Evolutionary conservation across 2,113 vertebrate genomes (phyloP), one percentile per base, ranked within the genome.

Genomic region (Myotis davidii): DNA sequence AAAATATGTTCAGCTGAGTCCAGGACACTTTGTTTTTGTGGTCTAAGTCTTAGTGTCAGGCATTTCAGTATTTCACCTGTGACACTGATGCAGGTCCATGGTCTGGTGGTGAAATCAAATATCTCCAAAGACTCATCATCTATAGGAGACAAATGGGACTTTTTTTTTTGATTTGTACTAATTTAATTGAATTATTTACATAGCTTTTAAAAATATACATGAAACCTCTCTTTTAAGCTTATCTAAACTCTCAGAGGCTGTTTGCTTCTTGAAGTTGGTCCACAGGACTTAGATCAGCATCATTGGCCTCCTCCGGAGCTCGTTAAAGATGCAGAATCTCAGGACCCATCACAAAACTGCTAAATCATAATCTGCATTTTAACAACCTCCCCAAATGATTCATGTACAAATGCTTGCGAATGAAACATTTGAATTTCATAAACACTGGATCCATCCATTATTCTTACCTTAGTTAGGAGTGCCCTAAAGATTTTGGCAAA

Each of bases 361-460:
- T 37, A 34, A 77, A 16, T 76, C 52, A 76, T 48, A 83, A 56
- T 52, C 18, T 74, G 6, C 74, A 42, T 93, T 85, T 90, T 52
- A 81, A 91, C 52, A 61, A 81, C 39, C 17, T 5, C 34, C n/a
- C 6, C 32, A 59, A 12, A 59, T 76, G 32, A 91, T 73, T 93
- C 25, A 61, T 52, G 7, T 78, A 50, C 54, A 56, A 59, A 59
- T 25, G 37, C 59, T 39, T 59, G 78, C 39, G 4, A 59, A 59
- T 39, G 23, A 59, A 81, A 39, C 42, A n/a, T 92, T 34, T 82
- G 82, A 76, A 12, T 83, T 93, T 92, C 82, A 78, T 78, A 83
- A 95, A 37, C 16, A 65, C 64, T 67, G 6, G 45, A 65, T n/a
- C 25, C 16, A 45, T 64, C 23, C 8, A 70, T 20, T 92, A 5